Conservation (phyloP, 2,888 invertebrate species). For the Pandemis cinnamomeana region DNA sequence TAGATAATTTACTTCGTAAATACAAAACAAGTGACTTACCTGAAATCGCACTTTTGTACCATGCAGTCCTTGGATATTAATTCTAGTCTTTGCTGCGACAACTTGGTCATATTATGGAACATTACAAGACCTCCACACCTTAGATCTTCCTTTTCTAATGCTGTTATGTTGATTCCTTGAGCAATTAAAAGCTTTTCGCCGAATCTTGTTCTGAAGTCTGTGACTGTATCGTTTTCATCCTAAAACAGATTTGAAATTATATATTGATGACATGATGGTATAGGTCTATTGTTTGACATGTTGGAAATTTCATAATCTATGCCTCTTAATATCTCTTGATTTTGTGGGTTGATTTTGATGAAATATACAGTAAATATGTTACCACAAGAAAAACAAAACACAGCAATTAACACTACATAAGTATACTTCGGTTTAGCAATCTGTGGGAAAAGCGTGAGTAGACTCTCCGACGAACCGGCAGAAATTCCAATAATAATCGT, state of each 20-base stretch:
- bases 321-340: too few species aligned
- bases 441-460: too few species aligned
- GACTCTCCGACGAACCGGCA: too few species aligned
- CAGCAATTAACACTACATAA: too few species aligned
- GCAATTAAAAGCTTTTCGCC: constrained; percentile 86
- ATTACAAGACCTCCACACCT: constrained; percentile 90
- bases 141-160: constrained; percentile 89
- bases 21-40: constrained; percentile 59
- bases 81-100: constrained; percentile 83
- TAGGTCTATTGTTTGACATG: too few species aligned
- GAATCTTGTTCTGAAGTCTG: constrained; percentile 89
- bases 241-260: constrained; percentile 51
- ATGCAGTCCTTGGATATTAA: constrained; percentile 88
- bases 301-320: too few species aligned
- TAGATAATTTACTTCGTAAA: constrained; percentile 49
- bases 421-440: too few species aligned
- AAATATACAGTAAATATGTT: too few species aligned
- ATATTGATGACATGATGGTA: too few species aligned
- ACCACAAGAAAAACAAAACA: too few species aligned
- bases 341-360: too few species aligned
- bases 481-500: too few species aligned
- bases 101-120: constrained; percentile 86
- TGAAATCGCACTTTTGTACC: constrained; percentile 90
- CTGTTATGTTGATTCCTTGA: constrained; percentile 89
- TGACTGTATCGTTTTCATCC: constrained; percentile 89